phyloP scores from a whole-genome alignment of 2,113 vertebrate species.

The Garra rufa region DNA sequence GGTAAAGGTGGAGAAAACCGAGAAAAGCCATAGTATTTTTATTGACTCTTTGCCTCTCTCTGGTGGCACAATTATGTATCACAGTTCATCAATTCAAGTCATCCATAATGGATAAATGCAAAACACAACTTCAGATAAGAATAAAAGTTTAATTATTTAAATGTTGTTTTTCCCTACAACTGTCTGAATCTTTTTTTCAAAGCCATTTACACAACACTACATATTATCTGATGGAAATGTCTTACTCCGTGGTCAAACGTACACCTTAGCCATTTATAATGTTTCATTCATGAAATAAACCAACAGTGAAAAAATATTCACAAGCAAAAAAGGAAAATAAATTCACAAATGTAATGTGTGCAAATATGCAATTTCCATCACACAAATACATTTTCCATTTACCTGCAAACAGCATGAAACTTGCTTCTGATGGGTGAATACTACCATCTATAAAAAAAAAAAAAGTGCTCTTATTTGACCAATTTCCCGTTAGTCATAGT shows the following conservation, averaged over 20 bases:
- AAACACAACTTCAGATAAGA: not conserved
- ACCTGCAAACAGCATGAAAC: not conserved
- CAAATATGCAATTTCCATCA: constrained; percentile 22
- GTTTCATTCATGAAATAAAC: constrained; percentile 8
- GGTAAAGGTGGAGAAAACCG: constrained; percentile 1
- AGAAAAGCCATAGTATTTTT: not conserved
- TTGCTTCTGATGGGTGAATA: constrained; percentile 3
- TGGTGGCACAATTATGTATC: constrained; percentile 5
- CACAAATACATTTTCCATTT: not conserved
- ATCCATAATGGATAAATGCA: not conserved
- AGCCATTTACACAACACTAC: not conserved
- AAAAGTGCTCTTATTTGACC: constrained; percentile 1
- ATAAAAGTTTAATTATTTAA: not conserved
- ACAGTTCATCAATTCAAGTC: not conserved
- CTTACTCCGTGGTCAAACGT: constrained; percentile 2
- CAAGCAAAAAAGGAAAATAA: not conserved
- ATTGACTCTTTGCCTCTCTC: constrained; percentile 25
- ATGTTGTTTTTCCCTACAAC: not conserved
- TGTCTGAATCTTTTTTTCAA: not conserved
- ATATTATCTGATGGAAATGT: not conserved
- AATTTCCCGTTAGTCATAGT: not conserved
- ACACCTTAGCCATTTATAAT: not conserved
- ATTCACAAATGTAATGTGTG: not conserved
- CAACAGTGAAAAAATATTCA: constrained; percentile 34
- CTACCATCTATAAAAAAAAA: not conserved